Evolutionary conservation across 2,888 invertebrate genomes (phyloP).

Genomic region (Caenorhabditis panamensis): DNA sequence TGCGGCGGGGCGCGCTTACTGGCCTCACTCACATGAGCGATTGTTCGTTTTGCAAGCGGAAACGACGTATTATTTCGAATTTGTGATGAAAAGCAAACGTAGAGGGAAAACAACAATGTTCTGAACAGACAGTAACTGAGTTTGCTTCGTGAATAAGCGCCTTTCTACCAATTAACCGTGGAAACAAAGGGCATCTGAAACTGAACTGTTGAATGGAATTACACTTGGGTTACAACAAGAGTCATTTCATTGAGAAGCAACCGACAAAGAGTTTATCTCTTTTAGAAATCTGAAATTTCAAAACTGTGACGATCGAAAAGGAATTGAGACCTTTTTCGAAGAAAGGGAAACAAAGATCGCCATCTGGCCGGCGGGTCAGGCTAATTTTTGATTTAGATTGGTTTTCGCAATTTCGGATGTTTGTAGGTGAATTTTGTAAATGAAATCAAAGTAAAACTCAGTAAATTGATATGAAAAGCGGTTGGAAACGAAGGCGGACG

Average conservation of each 20-base stretch:
- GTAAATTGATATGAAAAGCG: too few relatives aligned
- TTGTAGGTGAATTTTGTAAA: too few relatives aligned
- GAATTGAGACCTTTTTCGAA: slow-evolving; percentile 3
- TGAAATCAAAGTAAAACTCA: too few relatives aligned
- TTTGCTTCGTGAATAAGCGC: neutral
- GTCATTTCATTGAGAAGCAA: neutral
- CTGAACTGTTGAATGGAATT: slow-evolving; percentile 1
- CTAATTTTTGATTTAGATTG: neutral
- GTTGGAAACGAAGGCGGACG: too few relatives aligned
- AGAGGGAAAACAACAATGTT: neutral
- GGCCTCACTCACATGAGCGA: neutral
- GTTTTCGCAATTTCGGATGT: too few relatives aligned
- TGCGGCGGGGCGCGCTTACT: slow-evolving; percentile 23
- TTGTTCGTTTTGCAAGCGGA: neutral
- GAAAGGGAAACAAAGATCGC: slow-evolving; percentile 12
- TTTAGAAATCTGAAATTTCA: slow-evolving; percentile 19
- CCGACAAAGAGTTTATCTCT: slow-evolving; percentile 51
- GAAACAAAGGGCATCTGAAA: slow-evolving; percentile 35
- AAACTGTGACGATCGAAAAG: slow-evolving; percentile 27
- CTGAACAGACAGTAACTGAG: neutral
- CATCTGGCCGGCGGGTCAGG: neutral
- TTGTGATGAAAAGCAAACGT: neutral
- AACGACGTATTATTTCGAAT: neutral
- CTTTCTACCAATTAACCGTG: neutral
- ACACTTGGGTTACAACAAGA: slow-evolving; percentile 35